phyloP scores from a whole-genome alignment of 2,888 invertebrate genomes.

The Uropetala carovei region DNA sequence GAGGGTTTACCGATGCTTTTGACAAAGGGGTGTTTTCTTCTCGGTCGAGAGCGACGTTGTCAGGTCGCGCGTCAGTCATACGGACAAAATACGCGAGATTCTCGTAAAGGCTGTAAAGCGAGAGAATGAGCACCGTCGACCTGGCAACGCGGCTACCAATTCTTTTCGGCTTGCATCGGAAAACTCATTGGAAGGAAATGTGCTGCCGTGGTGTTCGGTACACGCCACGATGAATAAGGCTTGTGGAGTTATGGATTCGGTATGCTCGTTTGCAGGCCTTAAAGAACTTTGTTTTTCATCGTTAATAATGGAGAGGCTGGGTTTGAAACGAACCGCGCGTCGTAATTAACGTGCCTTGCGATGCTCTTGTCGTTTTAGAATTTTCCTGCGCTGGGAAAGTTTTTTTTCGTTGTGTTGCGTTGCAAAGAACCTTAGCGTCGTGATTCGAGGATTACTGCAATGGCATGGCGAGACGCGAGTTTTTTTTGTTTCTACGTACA shows the following conservation, averaged over 20 bases:
- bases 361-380: neutral
- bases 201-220: neutral
- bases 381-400: neutral
- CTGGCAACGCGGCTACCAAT: neutral
- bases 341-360: neutral
- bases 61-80: neutral
- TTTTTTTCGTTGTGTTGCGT: neutral
- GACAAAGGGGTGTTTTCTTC: neutral
- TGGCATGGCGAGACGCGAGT: neutral
- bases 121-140: neutral
- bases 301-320: neutral
- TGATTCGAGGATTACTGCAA: slow-evolving; percentile 15
- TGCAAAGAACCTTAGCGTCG: neutral
- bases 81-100: neutral
- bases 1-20: neutral
- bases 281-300: neutral
- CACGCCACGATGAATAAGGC: too few relatives aligned
- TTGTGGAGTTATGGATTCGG: neutral
- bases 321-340: neutral
- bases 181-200: neutral
- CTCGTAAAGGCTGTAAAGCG: neutral
- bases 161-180: neutral
- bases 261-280: neutral
- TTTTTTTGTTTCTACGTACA: neutral
- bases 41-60: neutral